Evolutionary conservation across 1,140 invertebrate species (phyloP).

Genomic region (Nomia melanderi): DNA sequence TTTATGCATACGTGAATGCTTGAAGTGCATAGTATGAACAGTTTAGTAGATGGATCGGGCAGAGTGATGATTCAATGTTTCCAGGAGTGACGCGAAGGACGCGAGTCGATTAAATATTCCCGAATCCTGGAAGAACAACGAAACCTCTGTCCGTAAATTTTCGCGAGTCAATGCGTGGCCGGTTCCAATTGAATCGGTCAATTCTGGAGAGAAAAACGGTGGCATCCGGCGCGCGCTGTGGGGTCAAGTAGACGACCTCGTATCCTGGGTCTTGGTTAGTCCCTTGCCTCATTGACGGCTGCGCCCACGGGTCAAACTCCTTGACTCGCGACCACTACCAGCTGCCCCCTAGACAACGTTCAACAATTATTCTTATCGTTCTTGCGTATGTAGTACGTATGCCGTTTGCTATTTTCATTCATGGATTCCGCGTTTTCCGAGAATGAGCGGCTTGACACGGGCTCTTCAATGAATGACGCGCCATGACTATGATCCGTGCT

Average conservation of each 20-base stretch:
- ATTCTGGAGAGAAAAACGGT: constrained; percentile 72
- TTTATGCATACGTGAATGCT: no score
- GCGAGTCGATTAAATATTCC: neutral
- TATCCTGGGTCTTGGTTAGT: constrained; percentile 72
- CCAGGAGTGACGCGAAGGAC: neutral
- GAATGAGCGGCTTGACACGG: constrained; percentile 4
- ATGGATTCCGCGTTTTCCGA: constrained; percentile 40
- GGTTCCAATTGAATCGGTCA: constrained; percentile 69
- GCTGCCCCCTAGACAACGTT: constrained; percentile 68
- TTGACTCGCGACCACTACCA: constrained; percentile 70
- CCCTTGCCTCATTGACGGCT: constrained; percentile 64
- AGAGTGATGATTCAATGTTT: no score
- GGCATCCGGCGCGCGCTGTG: constrained; percentile 74
- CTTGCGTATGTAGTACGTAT: constrained; percentile 31
- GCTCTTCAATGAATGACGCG: constrained; percentile 4
- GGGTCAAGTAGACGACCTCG: constrained; percentile 74
- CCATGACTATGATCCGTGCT: neutral
- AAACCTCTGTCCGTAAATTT: constrained; percentile 45
- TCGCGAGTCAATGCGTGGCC: constrained; percentile 44
- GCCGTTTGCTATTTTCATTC: constrained; percentile 23
- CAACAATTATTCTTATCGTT: constrained; percentile 50
- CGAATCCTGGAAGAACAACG: neutral
- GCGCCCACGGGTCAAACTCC: constrained; percentile 71
- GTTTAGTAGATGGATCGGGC: neutral
- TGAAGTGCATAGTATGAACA: no score